phyloP scores from a whole-genome alignment of 2,888 invertebrate genomes.

The Agelastica alni region DNA sequence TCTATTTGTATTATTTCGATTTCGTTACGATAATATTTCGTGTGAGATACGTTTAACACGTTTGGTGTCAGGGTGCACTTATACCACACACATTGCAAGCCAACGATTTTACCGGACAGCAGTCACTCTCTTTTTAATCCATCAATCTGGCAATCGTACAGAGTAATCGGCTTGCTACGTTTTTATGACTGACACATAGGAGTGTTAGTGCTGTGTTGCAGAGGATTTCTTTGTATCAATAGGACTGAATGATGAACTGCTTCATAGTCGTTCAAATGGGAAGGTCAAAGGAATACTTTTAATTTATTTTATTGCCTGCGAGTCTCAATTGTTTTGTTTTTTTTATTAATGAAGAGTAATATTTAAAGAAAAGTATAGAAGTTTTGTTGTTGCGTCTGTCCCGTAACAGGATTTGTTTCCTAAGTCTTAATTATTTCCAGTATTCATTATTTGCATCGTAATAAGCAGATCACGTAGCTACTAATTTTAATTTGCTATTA shows the following conservation, averaged over 20 bases:
- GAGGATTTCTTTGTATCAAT: slow-evolving; percentile 9
- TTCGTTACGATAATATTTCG: no score
- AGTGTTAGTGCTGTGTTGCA: slow-evolving; percentile 18
- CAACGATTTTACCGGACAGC: slow-evolving; percentile 29
- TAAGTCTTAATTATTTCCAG: no score
- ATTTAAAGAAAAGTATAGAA: no score
- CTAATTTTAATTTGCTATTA: no score
- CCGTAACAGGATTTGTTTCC: no score
- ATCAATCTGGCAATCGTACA: slow-evolving; percentile 31
- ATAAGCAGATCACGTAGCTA: no score
- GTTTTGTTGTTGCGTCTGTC: no score
- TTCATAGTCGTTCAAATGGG: not conserved
- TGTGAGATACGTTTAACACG: no score
- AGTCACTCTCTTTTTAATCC: slow-evolving; percentile 31
- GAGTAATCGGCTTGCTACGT: slow-evolving; percentile 32
- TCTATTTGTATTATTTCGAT: no score
- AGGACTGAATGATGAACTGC: not conserved
- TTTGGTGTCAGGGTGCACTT: slow-evolving; percentile 23
- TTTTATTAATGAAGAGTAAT: no score
- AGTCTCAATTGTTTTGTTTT: no score
- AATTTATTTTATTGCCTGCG: not conserved
- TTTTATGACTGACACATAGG: slow-evolving; percentile 30
- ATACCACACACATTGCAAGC: slow-evolving; percentile 29
- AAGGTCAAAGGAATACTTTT: not conserved
- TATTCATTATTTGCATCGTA: no score